phyloP scores from a whole-genome alignment of 2,888 invertebrate genomes.

The Rhopalosiphum nymphaeae region DNA sequence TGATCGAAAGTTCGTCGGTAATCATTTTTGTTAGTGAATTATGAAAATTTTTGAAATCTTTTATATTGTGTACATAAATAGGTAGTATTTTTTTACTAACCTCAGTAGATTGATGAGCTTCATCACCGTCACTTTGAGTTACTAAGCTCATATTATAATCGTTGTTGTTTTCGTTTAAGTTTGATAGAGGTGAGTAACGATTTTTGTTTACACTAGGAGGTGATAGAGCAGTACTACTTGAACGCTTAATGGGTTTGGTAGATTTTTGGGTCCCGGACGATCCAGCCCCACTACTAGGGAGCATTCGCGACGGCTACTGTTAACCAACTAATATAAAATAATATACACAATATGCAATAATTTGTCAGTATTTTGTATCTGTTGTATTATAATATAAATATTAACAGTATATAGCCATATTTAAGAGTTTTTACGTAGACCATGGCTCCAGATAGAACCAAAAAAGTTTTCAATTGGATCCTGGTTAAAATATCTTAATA shows the following conservation, averaged over 20 bases:
- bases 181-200: slow-evolving; percentile 28
- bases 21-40: not conserved
- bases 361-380: no score
- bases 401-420: no score
- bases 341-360: no score
- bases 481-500: slow-evolving; percentile 22
- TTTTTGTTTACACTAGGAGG: not conserved
- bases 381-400: no score
- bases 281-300: not conserved
- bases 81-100: not conserved
- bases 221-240: slow-evolving; percentile 16
- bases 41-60: not conserved
- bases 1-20: no score
- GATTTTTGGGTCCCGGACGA: no score
- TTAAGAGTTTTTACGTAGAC: slow-evolving; percentile 13
- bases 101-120: not conserved
- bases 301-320: no score
- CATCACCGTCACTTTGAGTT: not conserved
- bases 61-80: not conserved
- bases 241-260: not conserved
- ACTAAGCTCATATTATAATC: not conserved
- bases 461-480: slow-evolving; percentile 43
- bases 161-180: slow-evolving; percentile 19
- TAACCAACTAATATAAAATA: no score
- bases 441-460: slow-evolving; percentile 26